These are phyloP conservation scores for Cabera pusaria DNA, from an alignment of 2,888 invertebrate genomes.

Conservation along the genomic window DNA sequence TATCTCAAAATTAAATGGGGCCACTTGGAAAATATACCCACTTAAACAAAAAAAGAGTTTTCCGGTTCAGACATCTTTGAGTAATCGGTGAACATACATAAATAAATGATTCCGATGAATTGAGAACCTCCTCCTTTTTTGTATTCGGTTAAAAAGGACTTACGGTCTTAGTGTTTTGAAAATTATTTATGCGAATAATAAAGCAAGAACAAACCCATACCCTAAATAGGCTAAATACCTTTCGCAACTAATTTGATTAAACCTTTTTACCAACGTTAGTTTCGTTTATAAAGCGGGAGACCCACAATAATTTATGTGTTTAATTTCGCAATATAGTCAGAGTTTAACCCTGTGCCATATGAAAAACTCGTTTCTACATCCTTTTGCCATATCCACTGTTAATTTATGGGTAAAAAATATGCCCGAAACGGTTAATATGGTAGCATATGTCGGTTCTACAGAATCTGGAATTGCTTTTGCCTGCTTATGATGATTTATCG, in stretches of 20 bases:
- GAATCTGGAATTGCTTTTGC: conserved; percentile 25
- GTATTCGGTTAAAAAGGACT: no score
- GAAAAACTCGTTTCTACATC: conserved; percentile 71
- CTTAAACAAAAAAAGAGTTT: no score
- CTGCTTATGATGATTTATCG: conserved; percentile 31
- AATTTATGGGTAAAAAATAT: conserved; percentile 77
- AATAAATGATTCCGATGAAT: no score
- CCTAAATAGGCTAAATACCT: conserved; percentile 14
- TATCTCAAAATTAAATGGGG: no score
- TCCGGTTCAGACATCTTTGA: no score
- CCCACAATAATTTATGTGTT: conserved; percentile 63
- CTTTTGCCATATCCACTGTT: conserved; percentile 31
- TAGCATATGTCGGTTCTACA: conserved; percentile 37
- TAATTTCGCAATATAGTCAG: conserved; percentile 73
- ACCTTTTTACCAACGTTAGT: conserved; percentile 29
- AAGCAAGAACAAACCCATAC: no score
- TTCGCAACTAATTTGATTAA: conserved; percentile 26
- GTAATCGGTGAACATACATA: no score
- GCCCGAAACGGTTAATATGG: conserved; percentile 49
- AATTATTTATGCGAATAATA: no score
- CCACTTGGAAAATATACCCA: no score
- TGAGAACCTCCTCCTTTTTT: no score
- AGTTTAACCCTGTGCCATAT: conserved; percentile 67
- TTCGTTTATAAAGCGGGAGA: conserved; percentile 41
- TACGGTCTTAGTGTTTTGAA: no score